Base-by-base conservation (phyloP, 2,888 invertebrate species). In the Melanostoma scalare region DNA sequence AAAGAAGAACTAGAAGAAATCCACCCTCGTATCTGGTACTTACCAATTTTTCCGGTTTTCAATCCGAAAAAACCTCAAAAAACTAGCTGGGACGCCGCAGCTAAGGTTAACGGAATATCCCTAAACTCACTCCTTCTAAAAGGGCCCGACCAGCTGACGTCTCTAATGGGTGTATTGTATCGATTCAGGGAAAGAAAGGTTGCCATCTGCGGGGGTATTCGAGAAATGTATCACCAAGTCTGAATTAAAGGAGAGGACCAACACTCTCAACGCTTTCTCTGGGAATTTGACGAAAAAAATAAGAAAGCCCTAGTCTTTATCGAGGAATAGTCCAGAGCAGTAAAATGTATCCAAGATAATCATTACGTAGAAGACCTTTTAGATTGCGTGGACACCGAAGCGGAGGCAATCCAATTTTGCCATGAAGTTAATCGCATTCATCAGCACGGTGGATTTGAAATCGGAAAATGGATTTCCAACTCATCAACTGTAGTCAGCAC, bases 281-380 rank as follows among this genome's bases (percentile, higher is more conserved):
- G 53, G 53, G 10, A 35, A 33, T 33, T 10, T 2, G 35, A 10
- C 3, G 55, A 55, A n/a, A n/a, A n/a, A n/a, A n/a, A n/a, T n/a
- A n/a, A n/a, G n/a, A n/a, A n/a, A n/a, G n/a, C n/a, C n/a, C n/a
- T n/a, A 8, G 38, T 20, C 6, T 44, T 73, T 8, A 56, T 35
- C 8, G 33, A 46, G n/a, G n/a, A n/a, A n/a, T n/a, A n/a, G n/a
- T n/a, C n/a, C n/a, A n/a, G 53, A 35, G 69, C 80, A n/a, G 69
- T 56, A 46, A 20, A 48, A 9, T 30, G 67, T 33, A 67, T 79
- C 31, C 8, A 60, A 9, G 33, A 46, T 10, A 72, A 65, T 20
- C 65, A 72, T 55, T 78, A 78, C 36, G 67, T 75, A 4, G 69
- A 81, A 40, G 55, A 81, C 10, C 42, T 33, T 6, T 35, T 74